These are phyloP conservation scores for Athene cunicularia DNA, from an alignment of 2,113 vertebrate genomes.

Conservation along the genomic window DNA sequence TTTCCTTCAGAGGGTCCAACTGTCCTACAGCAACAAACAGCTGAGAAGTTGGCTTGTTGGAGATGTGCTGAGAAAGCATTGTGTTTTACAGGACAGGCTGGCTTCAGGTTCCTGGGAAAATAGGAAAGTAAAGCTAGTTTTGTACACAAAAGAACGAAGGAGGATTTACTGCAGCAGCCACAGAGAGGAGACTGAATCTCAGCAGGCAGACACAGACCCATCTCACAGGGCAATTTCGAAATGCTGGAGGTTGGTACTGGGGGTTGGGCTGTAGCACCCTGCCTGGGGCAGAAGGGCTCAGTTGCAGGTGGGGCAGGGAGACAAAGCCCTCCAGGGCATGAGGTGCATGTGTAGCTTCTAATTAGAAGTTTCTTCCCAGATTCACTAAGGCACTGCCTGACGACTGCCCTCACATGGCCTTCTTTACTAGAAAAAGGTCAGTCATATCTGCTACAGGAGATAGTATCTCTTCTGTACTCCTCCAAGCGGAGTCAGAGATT, in stretches of 20 bases:
- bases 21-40: neutral
- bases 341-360: neutral
- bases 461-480: neutral
- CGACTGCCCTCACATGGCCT: neutral
- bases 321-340: neutral
- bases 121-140: neutral
- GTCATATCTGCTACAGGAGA: neutral
- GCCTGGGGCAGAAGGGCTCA: neutral
- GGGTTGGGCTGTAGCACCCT: neutral
- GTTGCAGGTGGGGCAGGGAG: neutral
- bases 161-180: neutral
- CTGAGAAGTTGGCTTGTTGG: neutral
- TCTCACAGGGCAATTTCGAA: fast-evolving
- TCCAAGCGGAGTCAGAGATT: neutral
- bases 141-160: neutral
- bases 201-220: neutral
- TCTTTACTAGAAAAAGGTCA: neutral
- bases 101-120: neutral
- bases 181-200: neutral
- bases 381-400: neutral
- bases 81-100: fast-evolving
- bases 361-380: neutral
- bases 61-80: neutral
- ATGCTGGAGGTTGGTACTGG: too few relatives aligned
- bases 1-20: neutral